Percentiles rank a stretch among this genome's conserved stretches.
Conservation (phyloP, 2,113 vertebrate genomes). For the Odontesthes bonariensis region DNA sequence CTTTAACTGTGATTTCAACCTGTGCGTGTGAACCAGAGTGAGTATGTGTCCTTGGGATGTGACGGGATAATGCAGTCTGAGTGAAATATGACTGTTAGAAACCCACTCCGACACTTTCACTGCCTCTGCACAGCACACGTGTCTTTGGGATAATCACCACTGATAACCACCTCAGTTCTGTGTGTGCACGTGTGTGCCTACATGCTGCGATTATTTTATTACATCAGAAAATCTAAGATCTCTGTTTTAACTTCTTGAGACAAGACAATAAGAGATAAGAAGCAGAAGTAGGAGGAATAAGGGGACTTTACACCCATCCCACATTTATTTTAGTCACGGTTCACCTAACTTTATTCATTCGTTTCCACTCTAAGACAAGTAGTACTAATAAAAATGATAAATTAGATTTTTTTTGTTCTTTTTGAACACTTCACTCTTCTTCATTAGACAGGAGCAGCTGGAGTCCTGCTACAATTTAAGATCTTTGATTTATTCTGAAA, state of each 20-base stretch:
- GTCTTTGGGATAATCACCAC: conserved; percentile 44
- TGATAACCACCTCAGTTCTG: conserved; percentile 28
- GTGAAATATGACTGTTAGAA: conserved; percentile 69
- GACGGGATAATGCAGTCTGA: conserved; percentile 61
- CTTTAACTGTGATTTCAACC: conserved; percentile 2
- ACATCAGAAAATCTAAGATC: background rate
- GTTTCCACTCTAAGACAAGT: no score
- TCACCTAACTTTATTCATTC: no score
- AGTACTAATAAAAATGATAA: no score
- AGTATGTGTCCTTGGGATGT: conserved; percentile 55
- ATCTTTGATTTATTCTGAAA: background rate
- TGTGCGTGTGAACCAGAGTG: background rate
- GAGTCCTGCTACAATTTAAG: background rate
- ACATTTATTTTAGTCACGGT: no score
- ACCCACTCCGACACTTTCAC: conserved; percentile 60
- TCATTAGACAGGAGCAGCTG: background rate
- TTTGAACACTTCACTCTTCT: background rate
- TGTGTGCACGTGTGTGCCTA: conserved; percentile 10
- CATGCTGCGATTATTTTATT: background rate
- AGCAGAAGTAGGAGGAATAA: no score
- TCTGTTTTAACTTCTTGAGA: background rate
- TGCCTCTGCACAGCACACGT: conserved; percentile 28
- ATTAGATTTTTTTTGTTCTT: background rate
- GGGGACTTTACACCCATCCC: no score
- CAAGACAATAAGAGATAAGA: background rate